Percentiles rank a stretch among this genome's conserved stretches.
Conservation (phyloP, 1,140 invertebrate species). For the Hylaeus anthracinus region DNA sequence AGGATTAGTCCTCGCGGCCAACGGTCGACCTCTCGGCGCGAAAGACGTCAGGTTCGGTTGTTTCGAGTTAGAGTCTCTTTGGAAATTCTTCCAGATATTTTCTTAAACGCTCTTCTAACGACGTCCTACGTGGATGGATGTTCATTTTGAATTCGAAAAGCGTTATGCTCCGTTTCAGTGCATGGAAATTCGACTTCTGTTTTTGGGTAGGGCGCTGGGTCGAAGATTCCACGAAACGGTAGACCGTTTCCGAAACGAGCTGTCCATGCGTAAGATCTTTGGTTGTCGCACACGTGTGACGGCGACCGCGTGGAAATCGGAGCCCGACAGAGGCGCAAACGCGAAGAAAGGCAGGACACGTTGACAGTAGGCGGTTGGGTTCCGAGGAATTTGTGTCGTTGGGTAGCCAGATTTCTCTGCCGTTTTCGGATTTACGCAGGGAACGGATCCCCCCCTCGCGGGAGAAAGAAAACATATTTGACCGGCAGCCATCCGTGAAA, state of each 20-base stretch:
- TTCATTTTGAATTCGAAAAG: not conserved
- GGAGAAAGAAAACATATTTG: not conserved
- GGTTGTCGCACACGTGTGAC: slow-evolving; percentile 20
- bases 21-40: no score
- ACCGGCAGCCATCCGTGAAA: not conserved
- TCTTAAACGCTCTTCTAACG: no score
- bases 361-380: slow-evolving; percentile 40
- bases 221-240: not conserved
- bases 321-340: slow-evolving; percentile 31
- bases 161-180: not conserved
- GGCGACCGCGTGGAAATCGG: slow-evolving; percentile 24
- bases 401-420: slow-evolving; percentile 11
- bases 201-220: not conserved
- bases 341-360: slow-evolving; percentile 35
- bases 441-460: not conserved
- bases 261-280: not conserved
- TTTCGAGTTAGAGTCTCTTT: no score
- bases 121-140: no score
- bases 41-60: no score
- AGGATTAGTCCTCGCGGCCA: no score
- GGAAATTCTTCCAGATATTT: no score
- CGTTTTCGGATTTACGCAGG: slow-evolving; percentile 11
- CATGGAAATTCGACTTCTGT: not conserved
- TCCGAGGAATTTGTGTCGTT: slow-evolving; percentile 22
- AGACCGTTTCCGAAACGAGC: not conserved